Conservation (phyloP, 2,888 invertebrate genomes). For the Ectemnius lituratus region DNA sequence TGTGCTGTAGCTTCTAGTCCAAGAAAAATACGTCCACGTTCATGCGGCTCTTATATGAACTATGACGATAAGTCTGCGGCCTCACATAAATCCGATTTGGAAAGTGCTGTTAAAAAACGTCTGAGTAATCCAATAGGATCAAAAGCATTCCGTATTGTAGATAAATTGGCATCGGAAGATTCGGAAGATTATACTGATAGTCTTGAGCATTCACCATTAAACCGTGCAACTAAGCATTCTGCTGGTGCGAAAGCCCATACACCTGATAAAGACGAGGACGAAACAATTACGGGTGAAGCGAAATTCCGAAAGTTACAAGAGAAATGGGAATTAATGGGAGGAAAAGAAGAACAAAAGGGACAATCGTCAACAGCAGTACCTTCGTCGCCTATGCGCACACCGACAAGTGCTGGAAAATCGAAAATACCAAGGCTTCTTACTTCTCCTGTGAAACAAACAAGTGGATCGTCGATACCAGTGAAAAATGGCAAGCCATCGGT, state of each 20-base stretch:
- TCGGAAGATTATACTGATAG: constrained; percentile 87
- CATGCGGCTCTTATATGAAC: constrained; percentile 82
- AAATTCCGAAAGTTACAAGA: constrained; percentile 88
- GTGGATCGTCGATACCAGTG: constrained; percentile 13
- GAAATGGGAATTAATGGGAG: constrained; percentile 89
- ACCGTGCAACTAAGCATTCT: constrained; percentile 56
- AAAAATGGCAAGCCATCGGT: constrained; percentile 66
- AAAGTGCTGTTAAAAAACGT: constrained; percentile 80
- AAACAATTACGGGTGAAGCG: constrained; percentile 79
- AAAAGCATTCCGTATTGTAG: constrained; percentile 86
- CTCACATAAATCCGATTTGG: constrained; percentile 78
- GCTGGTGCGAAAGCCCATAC: constrained; percentile 33
- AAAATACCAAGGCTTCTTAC: constrained; percentile 88
- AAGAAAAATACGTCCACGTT: constrained; percentile 83
- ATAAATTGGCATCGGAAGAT: constrained; percentile 83
- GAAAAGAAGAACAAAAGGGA: constrained; percentile 77
- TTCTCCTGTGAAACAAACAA: constrained; percentile 84
- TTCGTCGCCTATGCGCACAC: constrained; percentile 77
- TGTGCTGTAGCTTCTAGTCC: constrained; percentile 65
- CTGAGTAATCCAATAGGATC: constrained; percentile 85
- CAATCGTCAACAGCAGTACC: constrained; percentile 64
- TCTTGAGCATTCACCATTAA: constrained; percentile 81
- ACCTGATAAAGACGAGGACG: constrained; percentile 59
- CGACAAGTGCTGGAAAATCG: constrained; percentile 79
- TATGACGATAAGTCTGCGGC: constrained; percentile 79